These are phyloP conservation scores for Gastrophryne carolinensis DNA, from an alignment of 2,797 vertebrate species.

Conservation along the genomic window DNA sequence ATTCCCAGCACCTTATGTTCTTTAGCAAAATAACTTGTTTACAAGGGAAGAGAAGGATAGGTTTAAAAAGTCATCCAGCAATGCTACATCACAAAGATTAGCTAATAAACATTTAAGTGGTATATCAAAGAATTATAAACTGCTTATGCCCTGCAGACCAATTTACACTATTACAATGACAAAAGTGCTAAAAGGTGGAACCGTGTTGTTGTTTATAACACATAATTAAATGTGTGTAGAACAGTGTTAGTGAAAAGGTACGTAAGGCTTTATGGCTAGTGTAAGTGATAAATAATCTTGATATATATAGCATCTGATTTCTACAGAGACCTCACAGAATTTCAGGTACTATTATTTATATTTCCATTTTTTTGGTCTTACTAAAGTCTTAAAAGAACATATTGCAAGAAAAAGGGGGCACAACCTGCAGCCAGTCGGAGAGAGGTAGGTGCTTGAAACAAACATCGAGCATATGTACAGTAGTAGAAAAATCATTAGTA, in stretches of 20 bases:
- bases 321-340: not conserved
- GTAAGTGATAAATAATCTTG: not conserved
- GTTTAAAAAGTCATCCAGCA: too few species aligned
- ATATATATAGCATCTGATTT: not conserved
- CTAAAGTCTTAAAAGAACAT: not conserved
- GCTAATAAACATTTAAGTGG: too few species aligned
- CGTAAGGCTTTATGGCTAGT: not conserved
- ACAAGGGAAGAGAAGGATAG: too few species aligned
- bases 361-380: too few species aligned
- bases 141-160: slow-evolving; percentile 14
- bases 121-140: not conserved
- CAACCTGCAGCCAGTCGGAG: not conserved
- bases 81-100: too few species aligned
- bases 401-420: not conserved
- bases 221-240: slow-evolving; percentile 25
- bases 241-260: not conserved
- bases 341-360: not conserved
- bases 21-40: too few species aligned
- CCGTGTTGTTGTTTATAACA: slow-evolving; percentile 20
- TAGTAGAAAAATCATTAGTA: too few species aligned
- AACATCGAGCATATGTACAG: too few species aligned
- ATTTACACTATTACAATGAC: slow-evolving; percentile 34
- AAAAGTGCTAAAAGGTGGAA: not conserved
- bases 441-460: too few species aligned
- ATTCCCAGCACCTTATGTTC: too few species aligned